A percentile compares a stretch with the other conserved stretches of the same genome.
These are phyloP conservation scores for Eulacestoma nigropectus DNA, from an alignment of 2,113 vertebrate species.

Conservation along the genomic window DNA sequence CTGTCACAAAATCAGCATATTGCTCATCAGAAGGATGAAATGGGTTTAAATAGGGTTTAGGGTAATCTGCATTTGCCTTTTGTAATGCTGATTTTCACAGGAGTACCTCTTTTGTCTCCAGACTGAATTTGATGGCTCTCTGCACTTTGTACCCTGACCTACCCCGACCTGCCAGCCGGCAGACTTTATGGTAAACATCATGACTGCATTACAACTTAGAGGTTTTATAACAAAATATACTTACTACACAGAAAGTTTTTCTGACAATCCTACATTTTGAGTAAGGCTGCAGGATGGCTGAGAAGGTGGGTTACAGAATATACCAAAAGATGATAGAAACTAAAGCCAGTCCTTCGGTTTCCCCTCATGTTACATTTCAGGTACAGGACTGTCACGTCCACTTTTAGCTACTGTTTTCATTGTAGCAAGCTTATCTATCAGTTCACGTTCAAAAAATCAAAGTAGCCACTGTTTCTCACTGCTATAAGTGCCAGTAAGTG, in stretches of 20 bases:
- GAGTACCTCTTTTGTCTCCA: neutral
- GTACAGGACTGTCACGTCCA: neutral
- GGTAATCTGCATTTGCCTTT: neutral
- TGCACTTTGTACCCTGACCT: neutral
- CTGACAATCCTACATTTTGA: neutral
- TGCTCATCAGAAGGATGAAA: neutral
- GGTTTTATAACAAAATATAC: neutral
- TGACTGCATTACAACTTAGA: neutral
- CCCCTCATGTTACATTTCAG: neutral
- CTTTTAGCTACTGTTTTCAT: neutral
- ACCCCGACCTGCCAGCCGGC: neutral
- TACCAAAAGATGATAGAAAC: neutral
- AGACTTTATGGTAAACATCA: neutral
- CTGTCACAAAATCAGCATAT: neutral
- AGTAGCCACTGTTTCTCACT: neutral
- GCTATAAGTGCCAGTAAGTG: neutral
- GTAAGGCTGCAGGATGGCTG: neutral
- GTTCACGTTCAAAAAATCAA: neutral
- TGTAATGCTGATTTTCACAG: slow-evolving; percentile 1
- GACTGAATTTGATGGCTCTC: neutral
- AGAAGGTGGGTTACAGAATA: neutral
- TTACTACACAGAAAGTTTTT: neutral
- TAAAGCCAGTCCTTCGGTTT: neutral
- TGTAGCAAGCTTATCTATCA: neutral
- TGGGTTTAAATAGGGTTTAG: neutral